These are phyloP conservation scores for Aproaerema taeniolella DNA, from an alignment of 2,888 invertebrate genomes.

Conservation along the genomic window DNA sequence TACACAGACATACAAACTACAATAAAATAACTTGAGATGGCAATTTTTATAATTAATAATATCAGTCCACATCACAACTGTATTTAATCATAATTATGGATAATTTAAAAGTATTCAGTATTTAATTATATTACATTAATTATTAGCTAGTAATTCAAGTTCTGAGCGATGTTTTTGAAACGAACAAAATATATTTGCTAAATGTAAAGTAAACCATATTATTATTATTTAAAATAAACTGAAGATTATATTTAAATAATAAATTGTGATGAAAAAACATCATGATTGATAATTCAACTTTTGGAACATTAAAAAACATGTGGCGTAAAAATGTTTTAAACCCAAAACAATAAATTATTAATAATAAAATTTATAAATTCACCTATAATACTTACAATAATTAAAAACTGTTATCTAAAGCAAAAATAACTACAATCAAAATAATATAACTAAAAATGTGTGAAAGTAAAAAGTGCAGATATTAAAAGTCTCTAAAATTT, in stretches of 20 bases:
- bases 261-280: no score
- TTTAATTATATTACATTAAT: conserved; percentile 10
- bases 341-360: no score
- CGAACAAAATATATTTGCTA: no score
- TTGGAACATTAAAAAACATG: no score
- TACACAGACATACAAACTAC: conserved; percentile 35
- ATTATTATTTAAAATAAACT: no score
- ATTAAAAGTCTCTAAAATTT: conserved; percentile 14
- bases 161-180: no score
- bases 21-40: conserved; percentile 51
- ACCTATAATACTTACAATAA: no score
- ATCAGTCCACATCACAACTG: conserved; percentile 66
- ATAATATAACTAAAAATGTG: conserved; percentile 11
- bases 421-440: neutral
- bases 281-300: no score
- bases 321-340: no score
- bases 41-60: conserved; percentile 51
- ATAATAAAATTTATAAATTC: no score
- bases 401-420: neutral
- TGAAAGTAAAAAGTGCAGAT: conserved; percentile 18
- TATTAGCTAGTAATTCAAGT: conserved; percentile 9
- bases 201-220: no score
- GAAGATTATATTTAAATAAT: no score
- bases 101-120: conserved; percentile 1
- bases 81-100: conserved; percentile 22